These are phyloP conservation scores for Sinocyclocheilus anshuiensis DNA, from an alignment of 2,113 vertebrate species.

Conservation along the genomic window DNA sequence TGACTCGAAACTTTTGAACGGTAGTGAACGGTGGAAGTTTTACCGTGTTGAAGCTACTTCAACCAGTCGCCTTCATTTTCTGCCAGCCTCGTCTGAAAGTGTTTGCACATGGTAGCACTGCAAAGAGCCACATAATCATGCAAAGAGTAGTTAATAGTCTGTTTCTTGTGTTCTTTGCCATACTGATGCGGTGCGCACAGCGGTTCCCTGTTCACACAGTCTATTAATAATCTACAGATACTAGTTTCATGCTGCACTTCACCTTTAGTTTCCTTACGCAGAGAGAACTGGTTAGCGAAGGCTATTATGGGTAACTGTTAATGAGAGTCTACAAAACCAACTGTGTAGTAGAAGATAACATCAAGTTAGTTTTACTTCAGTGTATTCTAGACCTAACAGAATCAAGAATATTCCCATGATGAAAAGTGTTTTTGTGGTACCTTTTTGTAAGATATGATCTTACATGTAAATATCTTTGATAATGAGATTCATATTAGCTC, in stretches of 20 bases:
- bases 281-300: background rate
- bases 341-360: background rate
- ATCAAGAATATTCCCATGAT: background rate
- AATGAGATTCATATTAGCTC: slow-evolving; percentile 5
- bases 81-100: background rate
- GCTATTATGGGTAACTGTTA: background rate
- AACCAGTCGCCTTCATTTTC: background rate
- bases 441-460: slow-evolving; percentile 18
- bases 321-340: background rate
- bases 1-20: background rate
- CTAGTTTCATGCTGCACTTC: slow-evolving; percentile 49
- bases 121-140: background rate
- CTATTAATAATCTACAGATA: slow-evolving; percentile 50
- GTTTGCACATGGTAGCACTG: slow-evolving; percentile 22
- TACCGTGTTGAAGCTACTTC: background rate
- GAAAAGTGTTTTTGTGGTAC: slow-evolving; percentile 15
- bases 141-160: background rate
- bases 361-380: background rate
- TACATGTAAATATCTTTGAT: slow-evolving; percentile 19
- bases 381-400: background rate
- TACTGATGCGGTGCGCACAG: background rate
- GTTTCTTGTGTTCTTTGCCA: background rate
- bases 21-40: background rate
- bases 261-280: slow-evolving; percentile 7
- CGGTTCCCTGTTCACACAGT: background rate